Percentiles rank a stretch among this genome's conserved stretches.
phyloP scores from a whole-genome alignment of 35 echinoderm and acorn worm genomes.

The Lytechinus pictus region DNA sequence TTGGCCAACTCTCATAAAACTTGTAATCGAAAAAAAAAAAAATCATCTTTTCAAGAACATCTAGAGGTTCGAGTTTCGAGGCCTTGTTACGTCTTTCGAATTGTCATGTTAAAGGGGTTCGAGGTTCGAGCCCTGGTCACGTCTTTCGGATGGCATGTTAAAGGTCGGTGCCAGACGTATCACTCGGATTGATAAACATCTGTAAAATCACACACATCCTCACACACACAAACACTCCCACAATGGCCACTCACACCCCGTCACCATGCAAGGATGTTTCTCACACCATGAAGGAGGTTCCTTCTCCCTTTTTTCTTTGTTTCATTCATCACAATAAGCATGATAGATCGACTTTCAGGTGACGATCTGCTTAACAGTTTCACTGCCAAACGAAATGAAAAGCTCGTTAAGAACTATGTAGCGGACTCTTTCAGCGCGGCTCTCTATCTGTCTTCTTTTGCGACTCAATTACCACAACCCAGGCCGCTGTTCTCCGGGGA shows the following conservation, averaged over 20 bases:
- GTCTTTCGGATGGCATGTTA: too few relatives aligned
- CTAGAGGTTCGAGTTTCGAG: too few relatives aligned
- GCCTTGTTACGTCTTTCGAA: too few relatives aligned
- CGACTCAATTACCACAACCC: constrained; percentile 43
- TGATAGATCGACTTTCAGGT: background rate
- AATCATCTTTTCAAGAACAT: too few relatives aligned
- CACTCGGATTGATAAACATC: too few relatives aligned
- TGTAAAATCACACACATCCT: too few relatives aligned
- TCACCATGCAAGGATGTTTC: background rate
- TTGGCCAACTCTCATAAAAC: background rate
- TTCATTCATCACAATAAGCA: background rate
- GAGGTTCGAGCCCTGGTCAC: too few relatives aligned
- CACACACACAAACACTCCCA: background rate
- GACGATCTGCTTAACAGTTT: background rate
- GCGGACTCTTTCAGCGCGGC: constrained; percentile 22
- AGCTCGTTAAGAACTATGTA: background rate
- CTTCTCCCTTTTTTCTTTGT: background rate
- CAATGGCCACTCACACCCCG: background rate
- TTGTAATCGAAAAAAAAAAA: too few relatives aligned
- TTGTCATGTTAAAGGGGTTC: too few relatives aligned
- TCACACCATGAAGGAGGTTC: background rate
- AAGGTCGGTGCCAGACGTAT: too few relatives aligned
- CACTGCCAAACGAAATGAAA: background rate
- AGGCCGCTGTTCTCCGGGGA: constrained; percentile 33
- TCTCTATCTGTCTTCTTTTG: background rate